A percentile compares a stretch with the other conserved stretches of the same genome.
Evolutionary conservation across 2,113 vertebrate genomes (phyloP).

Genomic region (Origma solitaria): DNA sequence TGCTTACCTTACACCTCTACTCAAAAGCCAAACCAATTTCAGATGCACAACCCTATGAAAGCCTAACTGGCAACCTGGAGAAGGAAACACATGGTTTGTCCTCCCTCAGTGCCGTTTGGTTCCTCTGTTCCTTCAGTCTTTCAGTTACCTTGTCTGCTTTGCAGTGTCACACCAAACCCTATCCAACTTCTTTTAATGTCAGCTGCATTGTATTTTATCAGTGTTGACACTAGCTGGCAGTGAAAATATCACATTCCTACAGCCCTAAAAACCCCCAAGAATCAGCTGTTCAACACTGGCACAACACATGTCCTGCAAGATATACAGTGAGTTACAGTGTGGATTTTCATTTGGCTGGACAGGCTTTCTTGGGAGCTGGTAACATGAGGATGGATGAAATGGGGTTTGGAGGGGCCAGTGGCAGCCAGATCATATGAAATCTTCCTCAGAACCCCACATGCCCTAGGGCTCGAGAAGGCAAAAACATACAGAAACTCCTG

Average conservation of each 20-base stretch:
- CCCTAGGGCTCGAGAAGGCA: neutral
- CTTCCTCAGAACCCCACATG: neutral
- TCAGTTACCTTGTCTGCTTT: neutral
- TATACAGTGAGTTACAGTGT: neutral
- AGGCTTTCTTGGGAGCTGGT: neutral
- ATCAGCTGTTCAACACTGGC: neutral
- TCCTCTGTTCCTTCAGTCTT: neutral
- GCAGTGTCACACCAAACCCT: neutral
- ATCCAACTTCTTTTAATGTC: neutral
- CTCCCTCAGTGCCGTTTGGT: neutral
- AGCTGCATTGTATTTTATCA: neutral
- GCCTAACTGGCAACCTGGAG: neutral
- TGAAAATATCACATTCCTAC: neutral
- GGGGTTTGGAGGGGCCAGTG: neutral
- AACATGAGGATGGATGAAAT: neutral
- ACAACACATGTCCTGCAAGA: neutral
- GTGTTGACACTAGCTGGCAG: neutral
- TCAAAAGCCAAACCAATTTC: neutral
- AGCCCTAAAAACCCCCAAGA: neutral
- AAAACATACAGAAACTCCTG: neutral
- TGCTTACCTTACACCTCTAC: neutral
- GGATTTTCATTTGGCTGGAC: neutral
- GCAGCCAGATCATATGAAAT: neutral
- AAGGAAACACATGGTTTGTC: neutral
- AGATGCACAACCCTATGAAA: neutral